phyloP scores from a whole-genome alignment of 2,888 invertebrate species.

The Pandemis cinnamomeana region DNA sequence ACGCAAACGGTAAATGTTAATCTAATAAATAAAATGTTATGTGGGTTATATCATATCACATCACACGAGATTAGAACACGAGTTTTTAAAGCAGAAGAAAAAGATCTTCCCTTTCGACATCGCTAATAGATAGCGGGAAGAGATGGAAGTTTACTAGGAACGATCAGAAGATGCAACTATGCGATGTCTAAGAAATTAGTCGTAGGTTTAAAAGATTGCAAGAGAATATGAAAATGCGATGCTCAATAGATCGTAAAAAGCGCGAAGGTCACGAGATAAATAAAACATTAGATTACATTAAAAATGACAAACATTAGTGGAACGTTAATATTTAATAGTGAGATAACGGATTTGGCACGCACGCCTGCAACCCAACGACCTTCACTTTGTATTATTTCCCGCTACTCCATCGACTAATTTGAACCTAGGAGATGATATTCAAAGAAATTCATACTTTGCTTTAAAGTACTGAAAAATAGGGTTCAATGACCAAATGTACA shows the following conservation, averaged over 20 bases:
- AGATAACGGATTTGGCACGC: constrained; percentile 13
- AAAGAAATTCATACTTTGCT: neutral
- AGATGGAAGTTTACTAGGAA: neutral
- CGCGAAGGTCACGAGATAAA: constrained; percentile 15
- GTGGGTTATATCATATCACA: constrained; percentile 31
- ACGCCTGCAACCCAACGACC: constrained; percentile 12
- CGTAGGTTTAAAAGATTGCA: neutral
- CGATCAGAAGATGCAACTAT: neutral
- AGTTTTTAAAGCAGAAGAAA: constrained; percentile 62
- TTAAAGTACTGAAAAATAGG: neutral
- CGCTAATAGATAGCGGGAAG: neutral
- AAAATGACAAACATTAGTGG: constrained; percentile 13
- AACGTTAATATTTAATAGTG: constrained; percentile 17
- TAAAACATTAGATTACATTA: constrained; percentile 34
- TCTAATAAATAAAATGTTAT: neutral
- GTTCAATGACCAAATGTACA: neutral
- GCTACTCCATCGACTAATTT: neutral
- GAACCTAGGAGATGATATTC: neutral
- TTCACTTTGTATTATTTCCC: constrained; percentile 7
- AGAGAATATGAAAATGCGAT: constrained; percentile 21
- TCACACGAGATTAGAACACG: neutral
- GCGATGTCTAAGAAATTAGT: neutral
- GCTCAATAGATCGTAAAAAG: constrained; percentile 11
- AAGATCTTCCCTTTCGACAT: constrained; percentile 62
- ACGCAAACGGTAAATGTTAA: constrained; percentile 28